Percentiles rank a stretch among this genome's conserved stretches.
Conservation (phyloP, 2,113 vertebrate species). For the Anolis sagrei region DNA sequence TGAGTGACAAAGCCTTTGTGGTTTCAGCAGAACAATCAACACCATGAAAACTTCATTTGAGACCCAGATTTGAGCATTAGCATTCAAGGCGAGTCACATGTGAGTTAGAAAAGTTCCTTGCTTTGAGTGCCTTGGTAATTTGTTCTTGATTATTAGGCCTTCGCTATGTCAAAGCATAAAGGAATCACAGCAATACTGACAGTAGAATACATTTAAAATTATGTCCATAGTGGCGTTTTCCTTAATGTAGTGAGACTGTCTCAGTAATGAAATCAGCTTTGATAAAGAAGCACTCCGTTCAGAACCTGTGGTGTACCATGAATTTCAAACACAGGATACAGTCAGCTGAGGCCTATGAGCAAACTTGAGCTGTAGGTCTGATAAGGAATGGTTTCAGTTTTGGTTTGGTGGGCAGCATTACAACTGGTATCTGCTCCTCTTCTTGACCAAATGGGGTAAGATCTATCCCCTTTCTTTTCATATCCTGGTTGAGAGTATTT, state of each 20-base stretch:
- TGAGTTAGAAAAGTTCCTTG: background rate
- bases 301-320: background rate
- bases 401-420: background rate
- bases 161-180: constrained; percentile 37
- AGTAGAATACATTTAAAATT: constrained; percentile 17
- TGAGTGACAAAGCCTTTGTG: constrained; percentile 51
- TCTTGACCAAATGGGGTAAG: background rate
- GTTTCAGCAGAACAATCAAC: constrained; percentile 29
- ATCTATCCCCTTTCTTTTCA: background rate
- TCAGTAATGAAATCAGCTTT: background rate
- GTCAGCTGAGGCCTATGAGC: background rate
- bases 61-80: constrained; percentile 28
- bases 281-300: background rate
- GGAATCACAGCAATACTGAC: background rate
- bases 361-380: background rate
- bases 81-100: constrained; percentile 42
- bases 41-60: constrained; percentile 54
- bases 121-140: constrained; percentile 6
- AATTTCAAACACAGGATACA: background rate
- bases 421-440: background rate
- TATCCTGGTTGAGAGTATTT: background rate
- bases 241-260: constrained; percentile 21
- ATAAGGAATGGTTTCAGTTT: background rate
- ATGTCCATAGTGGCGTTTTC: constrained; percentile 38
- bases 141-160: constrained; percentile 40